Evolutionary conservation across 2,888 invertebrate genomes (phyloP), one percentile per base, ranked within the genome.

Genomic region (Julus scandinavius): DNA sequence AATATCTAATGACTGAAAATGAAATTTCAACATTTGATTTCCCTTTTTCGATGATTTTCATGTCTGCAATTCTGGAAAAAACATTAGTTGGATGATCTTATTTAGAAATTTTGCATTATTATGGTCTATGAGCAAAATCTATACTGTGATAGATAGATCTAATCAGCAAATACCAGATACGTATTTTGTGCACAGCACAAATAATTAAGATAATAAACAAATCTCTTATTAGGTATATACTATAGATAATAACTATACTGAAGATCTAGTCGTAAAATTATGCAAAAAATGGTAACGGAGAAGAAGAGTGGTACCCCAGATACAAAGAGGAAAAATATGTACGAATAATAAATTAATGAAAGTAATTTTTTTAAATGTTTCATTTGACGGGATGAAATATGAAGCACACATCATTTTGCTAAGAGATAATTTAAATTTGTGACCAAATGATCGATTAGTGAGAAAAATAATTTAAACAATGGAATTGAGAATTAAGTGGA

Each of bases 161-260:
- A 58, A n/a, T 72, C 72, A 29, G 0, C 6, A 9, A 72, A 29
- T 29, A 29, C 72, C 29, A 11, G 29, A 29, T n/a, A n/a, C n/a
- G 72, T 72, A 72, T 72, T 72, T 72, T 72, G 72, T 72, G 72
- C 29, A 72, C 29, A n/a, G 72, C 72, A 72, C 72, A 72, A 72
- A 72, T 29, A n/a, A 72, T n/a, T 11, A 72, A 72, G 72, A 29
- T 72, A 72, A 1, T 6, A 29, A 29, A 72, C 72, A 20, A 72
- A 72, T 72, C 72, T 72, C 72, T 29, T 29, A 29, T 29, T 72
- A 13, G 72, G 72, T 29, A 72, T 7, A 29, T 29, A 29, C 29
- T 29, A 29, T 11, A 63, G 63, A n/a, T 63, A 72, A 29, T 29
- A 72, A 72, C 29, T 72, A 72, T 72, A 72, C 29, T 11, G 29